Conservation (phyloP, 2,113 vertebrate genomes). For the Oreochromis tanganicae region DNA sequence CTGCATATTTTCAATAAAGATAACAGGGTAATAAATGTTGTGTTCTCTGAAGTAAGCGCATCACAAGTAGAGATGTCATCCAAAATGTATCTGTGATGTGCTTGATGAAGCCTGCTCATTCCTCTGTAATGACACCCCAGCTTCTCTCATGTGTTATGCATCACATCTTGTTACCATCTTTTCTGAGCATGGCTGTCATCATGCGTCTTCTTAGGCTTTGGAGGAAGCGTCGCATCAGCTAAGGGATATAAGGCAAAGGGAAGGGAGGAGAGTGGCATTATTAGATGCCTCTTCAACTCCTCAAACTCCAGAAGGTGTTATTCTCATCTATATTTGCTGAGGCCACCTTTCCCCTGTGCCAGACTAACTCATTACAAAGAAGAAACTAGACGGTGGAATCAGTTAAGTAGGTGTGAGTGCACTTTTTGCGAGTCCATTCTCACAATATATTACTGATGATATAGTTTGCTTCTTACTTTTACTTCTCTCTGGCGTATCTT, state of each 20-base stretch:
- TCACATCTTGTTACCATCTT: conserved; percentile 70
- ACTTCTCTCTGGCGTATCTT: conserved; percentile 17
- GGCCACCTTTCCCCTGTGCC: conserved; percentile 1
- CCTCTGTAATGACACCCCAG: conserved; percentile 63
- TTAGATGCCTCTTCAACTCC: conserved; percentile 55
- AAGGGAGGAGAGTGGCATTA: conserved; percentile 1
- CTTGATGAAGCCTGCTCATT: conserved; percentile 68
- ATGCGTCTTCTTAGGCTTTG: conserved; percentile 35
- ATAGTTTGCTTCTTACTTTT: conserved; percentile 42
- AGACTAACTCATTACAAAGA: conserved; percentile 56
- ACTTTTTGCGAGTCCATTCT: conserved; percentile 23
- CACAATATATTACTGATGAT: conserved; percentile 50
- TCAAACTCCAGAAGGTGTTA: conserved; percentile 60
- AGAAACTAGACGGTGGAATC: conserved; percentile 20
- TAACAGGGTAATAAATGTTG: conserved; percentile 57
- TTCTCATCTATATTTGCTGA: conserved; percentile 53
- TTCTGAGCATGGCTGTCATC: conserved; percentile 60
- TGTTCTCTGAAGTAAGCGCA: conserved; percentile 50
- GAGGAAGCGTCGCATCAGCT: conserved; percentile 35
- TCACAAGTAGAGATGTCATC: conserved; percentile 59
- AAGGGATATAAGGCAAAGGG: conserved; percentile 30
- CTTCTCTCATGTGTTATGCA: conserved; percentile 72
- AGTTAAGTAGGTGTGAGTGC: conserved; percentile 31
- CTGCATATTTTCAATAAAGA: conserved; percentile 58
- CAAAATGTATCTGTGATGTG: conserved; percentile 65